Percentiles rank a stretch among this genome's conserved stretches.
These are phyloP conservation scores for Arctia plantaginis DNA, from an alignment of 2,888 invertebrate species.

Conservation along the genomic window DNA sequence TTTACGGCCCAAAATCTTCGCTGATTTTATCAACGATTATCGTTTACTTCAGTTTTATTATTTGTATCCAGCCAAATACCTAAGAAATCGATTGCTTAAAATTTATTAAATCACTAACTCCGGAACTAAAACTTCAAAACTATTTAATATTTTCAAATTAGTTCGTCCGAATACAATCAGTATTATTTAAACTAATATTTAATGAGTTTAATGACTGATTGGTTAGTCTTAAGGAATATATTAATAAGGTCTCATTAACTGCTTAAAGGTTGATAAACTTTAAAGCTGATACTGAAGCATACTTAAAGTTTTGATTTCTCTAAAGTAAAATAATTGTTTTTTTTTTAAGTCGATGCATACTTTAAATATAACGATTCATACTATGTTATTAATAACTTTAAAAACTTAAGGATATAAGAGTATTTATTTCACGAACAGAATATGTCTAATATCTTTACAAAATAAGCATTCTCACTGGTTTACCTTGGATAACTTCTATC, in stretches of 20 bases:
- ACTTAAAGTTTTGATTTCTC: neutral
- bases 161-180: neutral
- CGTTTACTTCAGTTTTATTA: slow-evolving; percentile 36
- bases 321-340: neutral
- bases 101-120: neutral
- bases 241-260: neutral
- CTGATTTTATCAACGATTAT: slow-evolving; percentile 46
- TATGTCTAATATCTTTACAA: neutral
- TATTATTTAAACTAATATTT: neutral
- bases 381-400: no score
- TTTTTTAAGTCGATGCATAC: neutral
- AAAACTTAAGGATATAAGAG: neutral
- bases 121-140: neutral
- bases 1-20: slow-evolving; percentile 36
- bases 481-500: neutral
- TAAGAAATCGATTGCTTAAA: slow-evolving; percentile 6
- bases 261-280: neutral
- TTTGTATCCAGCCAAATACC: slow-evolving; percentile 30
- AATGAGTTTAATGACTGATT: neutral
- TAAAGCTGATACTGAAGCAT: neutral
- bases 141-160: neutral
- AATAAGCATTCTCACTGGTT: neutral
- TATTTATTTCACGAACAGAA: neutral
- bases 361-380: no score
- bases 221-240: neutral